Evolutionary conservation across 1,140 invertebrate genomes (phyloP).

Genomic region (Oedothorax gibbosus): DNA sequence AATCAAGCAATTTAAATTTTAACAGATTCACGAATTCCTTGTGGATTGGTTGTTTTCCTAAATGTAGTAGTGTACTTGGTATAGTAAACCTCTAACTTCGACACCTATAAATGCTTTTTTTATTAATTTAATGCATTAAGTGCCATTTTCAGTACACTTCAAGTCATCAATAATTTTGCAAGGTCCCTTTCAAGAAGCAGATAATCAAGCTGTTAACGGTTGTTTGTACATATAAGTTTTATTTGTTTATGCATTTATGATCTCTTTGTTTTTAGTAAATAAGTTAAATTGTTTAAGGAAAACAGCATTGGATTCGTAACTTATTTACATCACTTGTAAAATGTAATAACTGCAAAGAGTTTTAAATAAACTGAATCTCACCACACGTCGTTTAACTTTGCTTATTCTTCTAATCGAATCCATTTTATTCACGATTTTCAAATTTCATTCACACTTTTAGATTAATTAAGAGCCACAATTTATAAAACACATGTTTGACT

Average conservation of each 20-base stretch:
- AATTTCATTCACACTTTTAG: not conserved
- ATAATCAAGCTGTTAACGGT: not conserved
- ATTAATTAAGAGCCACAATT: not conserved
- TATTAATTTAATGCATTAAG: no score
- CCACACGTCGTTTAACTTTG: constrained; percentile 56
- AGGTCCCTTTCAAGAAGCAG: not conserved
- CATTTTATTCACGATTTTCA: not conserved
- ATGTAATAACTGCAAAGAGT: not conserved
- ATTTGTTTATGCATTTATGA: not conserved
- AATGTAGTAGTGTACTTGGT: no score
- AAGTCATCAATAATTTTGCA: no score
- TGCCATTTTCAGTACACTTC: no score
- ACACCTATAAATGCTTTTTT: no score
- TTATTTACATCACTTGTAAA: not conserved
- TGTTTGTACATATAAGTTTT: not conserved
- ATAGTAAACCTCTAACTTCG: no score
- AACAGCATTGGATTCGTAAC: not conserved
- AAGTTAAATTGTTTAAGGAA: not conserved
- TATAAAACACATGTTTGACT: not conserved
- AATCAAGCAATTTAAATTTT: no score
- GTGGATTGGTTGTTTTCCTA: no score
- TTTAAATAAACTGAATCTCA: constrained; percentile 6
- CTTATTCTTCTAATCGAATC: constrained; percentile 51
- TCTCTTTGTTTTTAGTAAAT: not conserved
- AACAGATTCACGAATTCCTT: no score